Evolutionary conservation across 30 jellyfish, hydroid and myxozoan species (phyloP), one percentile per base, ranked within the genome.

Genomic region (Euphysa ruthae): DNA sequence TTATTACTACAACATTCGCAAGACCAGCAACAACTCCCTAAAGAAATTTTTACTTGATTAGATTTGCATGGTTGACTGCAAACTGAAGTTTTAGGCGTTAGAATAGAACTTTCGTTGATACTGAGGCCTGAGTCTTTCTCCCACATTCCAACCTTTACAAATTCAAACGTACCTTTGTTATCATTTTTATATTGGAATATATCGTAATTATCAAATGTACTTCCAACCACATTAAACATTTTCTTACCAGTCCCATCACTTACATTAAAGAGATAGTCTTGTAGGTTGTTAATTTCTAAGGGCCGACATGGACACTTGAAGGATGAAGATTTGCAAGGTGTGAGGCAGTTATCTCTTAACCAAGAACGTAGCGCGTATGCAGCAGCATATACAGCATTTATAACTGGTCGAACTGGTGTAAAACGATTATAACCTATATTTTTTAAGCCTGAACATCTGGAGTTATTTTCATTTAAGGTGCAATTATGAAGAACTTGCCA

Each of bases 401-500:
- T 84, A 1, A 84, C 73, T 4, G 93, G 93, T 51, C 56, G 19
- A 30, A 84, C 95, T 1, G 95, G 90, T 4, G 81, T 81, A 18
- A 56, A 43, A 52, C 66, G 49, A 32, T 43, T 75, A 28, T 23
- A 84, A 6, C 82, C 83, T 24, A 32, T 44, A 29, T 49, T 42
- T 2, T 55, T 19, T 74, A 88, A 24, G 61, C 75, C 19, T 31
- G 60, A 25, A 29, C 60, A 46, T 25, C 8, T 29, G 23, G 60
- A 46, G 2, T 2, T 2, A 2, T 57, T 5, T 21, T 25, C 44
- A 23, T 32, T 22, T 33, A 83, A 61, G 35, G 74, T 32, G 34
- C 95, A 84, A 30, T 84, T 77, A 28, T 68, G 72, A 1, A 58
- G 54, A 29, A 52, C 43, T 23, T 77, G 93, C 95, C 95, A 84